These are phyloP conservation scores for Oscarella lobularis DNA, from an alignment of 37 sponge, comb jelly and placozoan species.

Conservation along the genomic window DNA sequence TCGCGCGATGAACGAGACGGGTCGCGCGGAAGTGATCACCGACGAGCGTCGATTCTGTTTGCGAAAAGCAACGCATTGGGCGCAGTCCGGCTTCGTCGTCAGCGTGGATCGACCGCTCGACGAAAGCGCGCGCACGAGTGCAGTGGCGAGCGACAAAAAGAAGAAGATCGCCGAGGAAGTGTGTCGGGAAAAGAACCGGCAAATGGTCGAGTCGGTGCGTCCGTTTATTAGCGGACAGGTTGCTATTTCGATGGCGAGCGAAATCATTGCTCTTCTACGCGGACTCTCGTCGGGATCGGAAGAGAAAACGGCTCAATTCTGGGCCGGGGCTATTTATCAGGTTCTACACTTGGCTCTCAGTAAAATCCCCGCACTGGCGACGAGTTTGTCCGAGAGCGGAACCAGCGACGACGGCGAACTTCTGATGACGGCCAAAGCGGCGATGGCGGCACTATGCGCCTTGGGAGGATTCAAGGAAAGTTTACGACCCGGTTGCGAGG, in stretches of 20 bases:
- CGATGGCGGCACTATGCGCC: conserved; percentile 79
- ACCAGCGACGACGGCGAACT: neutral
- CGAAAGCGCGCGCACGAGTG: conserved; percentile 10
- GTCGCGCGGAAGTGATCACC: conserved; percentile 56
- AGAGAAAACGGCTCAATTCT: conserved; percentile 53
- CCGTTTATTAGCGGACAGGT: conserved; percentile 94
- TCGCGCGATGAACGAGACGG: conserved; percentile 40
- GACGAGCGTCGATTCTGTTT: conserved; percentile 54
- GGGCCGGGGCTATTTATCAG: conserved; percentile 73
- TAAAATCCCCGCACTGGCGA: neutral
- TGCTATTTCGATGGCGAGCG: conserved; percentile 79
- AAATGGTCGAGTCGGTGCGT: conserved; percentile 67
- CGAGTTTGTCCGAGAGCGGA: neutral
- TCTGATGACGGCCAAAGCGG: conserved; percentile 24
- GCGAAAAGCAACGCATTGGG: conserved; percentile 73
- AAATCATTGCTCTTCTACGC: conserved; percentile 76
- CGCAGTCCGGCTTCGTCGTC: conserved; percentile 68
- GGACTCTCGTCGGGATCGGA: conserved; percentile 43
- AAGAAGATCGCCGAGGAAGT: conserved; percentile 56
- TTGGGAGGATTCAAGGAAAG: conserved; percentile 92
- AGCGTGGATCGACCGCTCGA: conserved; percentile 65
- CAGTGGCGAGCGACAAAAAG: conserved; percentile 41
- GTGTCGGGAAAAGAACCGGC: conserved; percentile 81
- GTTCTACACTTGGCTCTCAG: conserved; percentile 9
- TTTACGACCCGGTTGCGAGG: conserved; percentile 49